A percentile compares a stretch with the other conserved stretches of the same genome.
Conservation (phyloP, 2,888 invertebrate genomes). For the Drosophila picticornis region DNA sequence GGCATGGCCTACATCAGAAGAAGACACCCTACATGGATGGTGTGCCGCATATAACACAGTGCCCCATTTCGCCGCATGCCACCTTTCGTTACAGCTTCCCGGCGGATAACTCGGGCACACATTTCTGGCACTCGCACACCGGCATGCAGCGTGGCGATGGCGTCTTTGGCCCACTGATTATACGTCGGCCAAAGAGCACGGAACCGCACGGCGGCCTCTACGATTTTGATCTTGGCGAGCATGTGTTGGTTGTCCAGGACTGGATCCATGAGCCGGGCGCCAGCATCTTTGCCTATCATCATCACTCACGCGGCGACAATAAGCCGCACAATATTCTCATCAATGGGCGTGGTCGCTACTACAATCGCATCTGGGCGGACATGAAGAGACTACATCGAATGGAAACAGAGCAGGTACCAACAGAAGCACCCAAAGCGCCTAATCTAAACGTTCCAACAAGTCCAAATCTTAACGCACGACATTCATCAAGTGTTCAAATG, state of each 20-base stretch:
- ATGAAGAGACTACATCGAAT: slow-evolving; percentile 49
- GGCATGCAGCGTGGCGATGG: slow-evolving; percentile 96
- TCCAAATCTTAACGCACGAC: neutral
- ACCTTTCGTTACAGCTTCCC: slow-evolving; percentile 91
- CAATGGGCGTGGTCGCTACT: slow-evolving; percentile 91
- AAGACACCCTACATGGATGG: slow-evolving; percentile 95
- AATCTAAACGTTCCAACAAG: neutral
- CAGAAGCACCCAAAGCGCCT: neutral
- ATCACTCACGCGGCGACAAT: slow-evolving; percentile 92
- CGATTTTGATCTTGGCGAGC: slow-evolving; percentile 91
- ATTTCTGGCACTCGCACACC: slow-evolving; percentile 93
- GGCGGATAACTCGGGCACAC: slow-evolving; percentile 91
- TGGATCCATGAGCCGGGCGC: slow-evolving; percentile 92
- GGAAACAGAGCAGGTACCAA: slow-evolving; percentile 8
- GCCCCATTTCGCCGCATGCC: slow-evolving; percentile 91
- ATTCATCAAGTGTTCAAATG: neutral
- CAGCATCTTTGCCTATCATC: slow-evolving; percentile 93
- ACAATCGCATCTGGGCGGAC: slow-evolving; percentile 78
- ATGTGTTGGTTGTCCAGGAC: slow-evolving; percentile 91
- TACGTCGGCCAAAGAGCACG: slow-evolving; percentile 88
- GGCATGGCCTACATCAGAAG: slow-evolving; percentile 95
- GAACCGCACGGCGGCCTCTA: slow-evolving; percentile 90
- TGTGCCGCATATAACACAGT: slow-evolving; percentile 94
- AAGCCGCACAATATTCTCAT: slow-evolving; percentile 93
- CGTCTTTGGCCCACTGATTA: slow-evolving; percentile 91